Conservation (phyloP, 2,888 invertebrate species). For the Caenorhabditis sp. region DNA sequence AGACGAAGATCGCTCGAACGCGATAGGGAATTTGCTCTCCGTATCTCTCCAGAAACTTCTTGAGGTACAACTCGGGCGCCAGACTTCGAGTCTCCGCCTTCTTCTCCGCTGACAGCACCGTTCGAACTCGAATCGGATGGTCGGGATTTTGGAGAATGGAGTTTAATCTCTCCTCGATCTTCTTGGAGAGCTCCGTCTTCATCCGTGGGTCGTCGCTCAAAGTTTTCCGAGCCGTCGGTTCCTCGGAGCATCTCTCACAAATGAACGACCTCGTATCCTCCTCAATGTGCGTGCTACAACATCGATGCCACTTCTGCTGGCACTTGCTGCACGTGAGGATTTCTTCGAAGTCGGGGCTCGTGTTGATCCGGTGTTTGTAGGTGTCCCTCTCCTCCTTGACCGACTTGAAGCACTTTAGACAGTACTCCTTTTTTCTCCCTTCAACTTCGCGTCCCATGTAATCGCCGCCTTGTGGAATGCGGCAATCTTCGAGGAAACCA, state of each 20-base stretch:
- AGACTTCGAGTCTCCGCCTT: neutral
- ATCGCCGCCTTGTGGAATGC: neutral
- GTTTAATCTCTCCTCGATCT: neutral
- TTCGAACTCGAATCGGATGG: neutral
- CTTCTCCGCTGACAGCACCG: neutral
- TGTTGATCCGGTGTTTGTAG: neutral
- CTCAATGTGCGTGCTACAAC: too few relatives aligned
- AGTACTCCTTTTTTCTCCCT: neutral
- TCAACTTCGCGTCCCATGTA: neutral
- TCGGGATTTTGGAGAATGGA: neutral
- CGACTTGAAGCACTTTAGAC: neutral
- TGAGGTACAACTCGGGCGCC: neutral
- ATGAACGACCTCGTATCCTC: too few relatives aligned
- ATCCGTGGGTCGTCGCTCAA: too few relatives aligned
- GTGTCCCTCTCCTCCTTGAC: neutral
- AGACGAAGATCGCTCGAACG: neutral
- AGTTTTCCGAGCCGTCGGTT: too few relatives aligned
- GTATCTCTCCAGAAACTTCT: neutral
- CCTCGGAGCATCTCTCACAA: too few relatives aligned
- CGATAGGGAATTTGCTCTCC: neutral
- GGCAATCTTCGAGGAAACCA: neutral
- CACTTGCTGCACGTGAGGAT: neutral
- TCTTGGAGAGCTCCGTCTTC: neutral
- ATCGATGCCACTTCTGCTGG: too few relatives aligned
- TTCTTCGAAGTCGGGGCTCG: neutral